A percentile compares a stretch with the other conserved stretches of the same genome.
Conservation (phyloP, 1,140 invertebrate species). For the Oscheius sp. region DNA sequence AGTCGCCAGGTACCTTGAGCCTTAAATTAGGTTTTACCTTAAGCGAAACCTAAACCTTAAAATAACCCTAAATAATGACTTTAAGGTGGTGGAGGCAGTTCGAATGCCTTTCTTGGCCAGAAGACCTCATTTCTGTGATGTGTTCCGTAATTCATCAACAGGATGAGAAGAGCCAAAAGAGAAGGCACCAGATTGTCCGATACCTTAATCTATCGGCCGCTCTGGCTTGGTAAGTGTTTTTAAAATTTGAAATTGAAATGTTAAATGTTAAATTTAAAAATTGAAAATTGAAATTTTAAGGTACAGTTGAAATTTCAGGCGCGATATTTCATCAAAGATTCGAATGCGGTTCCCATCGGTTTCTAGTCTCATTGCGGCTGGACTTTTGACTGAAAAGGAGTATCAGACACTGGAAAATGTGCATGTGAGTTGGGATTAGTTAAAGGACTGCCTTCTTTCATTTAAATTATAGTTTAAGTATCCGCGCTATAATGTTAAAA, state of each 20-base stretch:
- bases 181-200: conserved; percentile 26
- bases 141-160: conserved; percentile 21
- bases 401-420: conserved; percentile 54
- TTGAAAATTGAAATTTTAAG: too few relatives aligned
- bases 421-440: too few relatives aligned
- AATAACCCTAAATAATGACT: not conserved
- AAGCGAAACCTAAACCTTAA: too few relatives aligned
- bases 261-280: too few relatives aligned
- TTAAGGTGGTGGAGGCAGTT: conserved; percentile 53
- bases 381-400: conserved; percentile 64
- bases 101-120: conserved; percentile 39
- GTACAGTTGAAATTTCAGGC: conserved; percentile 14
- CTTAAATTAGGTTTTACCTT: too few relatives aligned
- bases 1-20: conserved; percentile 24
- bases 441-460: too few relatives aligned
- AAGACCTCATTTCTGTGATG: conserved; percentile 29
- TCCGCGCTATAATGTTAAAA: too few relatives aligned
- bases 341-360: conserved; percentile 74
- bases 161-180: conserved; percentile 26
- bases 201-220: conserved; percentile 28
- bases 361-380: conserved; percentile 82
- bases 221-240: conserved; percentile 14
- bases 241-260: not conserved
- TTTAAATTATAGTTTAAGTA: too few relatives aligned
- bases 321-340: conserved; percentile 33